Base-by-base conservation (phyloP, 2,888 invertebrate genomes). In the Andricus curvator region DNA sequence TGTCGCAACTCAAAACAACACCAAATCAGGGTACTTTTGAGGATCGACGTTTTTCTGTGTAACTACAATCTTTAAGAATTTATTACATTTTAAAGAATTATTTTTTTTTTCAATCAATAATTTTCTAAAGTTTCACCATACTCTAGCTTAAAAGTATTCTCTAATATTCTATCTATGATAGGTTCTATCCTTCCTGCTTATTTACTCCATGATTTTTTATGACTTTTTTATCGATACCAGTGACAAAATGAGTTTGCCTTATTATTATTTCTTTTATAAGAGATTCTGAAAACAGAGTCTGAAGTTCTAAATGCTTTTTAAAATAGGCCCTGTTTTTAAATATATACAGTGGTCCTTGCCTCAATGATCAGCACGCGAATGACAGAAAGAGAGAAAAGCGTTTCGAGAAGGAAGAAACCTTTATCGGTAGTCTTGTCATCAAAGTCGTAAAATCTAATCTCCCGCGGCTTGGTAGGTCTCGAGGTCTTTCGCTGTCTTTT, bases 401-500 rank as follows among this genome's bases (percentile, higher is more conserved):
- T 77, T 83, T 64, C 15, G 44, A 67, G 15, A 51, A 41, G 4
- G 65, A 66, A 60, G 60, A 29, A 25, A 77, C 44, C 64, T 77
- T 86, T 86, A 86, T 85, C 74, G 29, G 65, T 60, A 79, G 77
- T 78, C 80, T 78, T 82, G 83, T 83, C 83, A 67, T 81, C 77
- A 66, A 70, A 74, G 81, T 84, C 82, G 82, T 85, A 87, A 87
- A 87, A 85, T 25, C 79, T 86, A 83, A 86, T 82, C 84, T 81
- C 76, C 67, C 70, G 62, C 15, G 67, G 82, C 78, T 85, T 81
- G 78, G 70, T 80, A 66, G 80, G 82, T 77, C 84, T 85, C 80
- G 83, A 82, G 78, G 80, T 84, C 82, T 78, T 80, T 29, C 60
- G 78, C 67, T 48, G 77, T 62, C 78, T 33, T 64, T 60, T 64